Evolutionary conservation across 2,888 invertebrate species (phyloP).

Genomic region (Drosophila cognata): DNA sequence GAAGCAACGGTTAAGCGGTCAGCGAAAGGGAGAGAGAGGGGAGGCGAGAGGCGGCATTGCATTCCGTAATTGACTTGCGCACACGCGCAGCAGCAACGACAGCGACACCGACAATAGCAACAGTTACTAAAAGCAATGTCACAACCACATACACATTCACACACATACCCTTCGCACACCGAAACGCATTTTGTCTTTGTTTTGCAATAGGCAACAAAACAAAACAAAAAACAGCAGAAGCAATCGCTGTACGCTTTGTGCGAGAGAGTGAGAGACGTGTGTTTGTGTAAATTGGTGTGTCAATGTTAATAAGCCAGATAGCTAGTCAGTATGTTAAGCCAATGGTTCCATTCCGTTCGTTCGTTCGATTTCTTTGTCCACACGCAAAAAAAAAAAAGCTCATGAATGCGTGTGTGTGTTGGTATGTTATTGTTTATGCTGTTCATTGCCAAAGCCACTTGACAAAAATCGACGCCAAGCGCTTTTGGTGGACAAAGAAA

Average conservation of each 20-base stretch:
- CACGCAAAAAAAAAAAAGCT: slow-evolving; percentile 32
- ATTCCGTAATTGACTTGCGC: slow-evolving; percentile 73
- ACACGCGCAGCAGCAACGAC: slow-evolving; percentile 58
- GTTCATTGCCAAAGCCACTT: slow-evolving; percentile 76
- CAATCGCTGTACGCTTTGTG: slow-evolving; percentile 21
- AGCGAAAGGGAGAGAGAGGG: background rate
- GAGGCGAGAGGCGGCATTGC: slow-evolving; percentile 46
- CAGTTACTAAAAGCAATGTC: slow-evolving; percentile 61
- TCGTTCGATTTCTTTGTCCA: slow-evolving; percentile 58
- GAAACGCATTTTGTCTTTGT: slow-evolving; percentile 73
- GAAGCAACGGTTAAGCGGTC: background rate
- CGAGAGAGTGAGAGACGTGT: slow-evolving; percentile 19
- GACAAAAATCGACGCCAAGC: slow-evolving; percentile 63
- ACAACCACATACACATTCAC: slow-evolving; percentile 15
- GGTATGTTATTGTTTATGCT: slow-evolving; percentile 68
- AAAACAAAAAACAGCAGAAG: slow-evolving; percentile 24
- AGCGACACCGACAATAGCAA: slow-evolving; percentile 33
- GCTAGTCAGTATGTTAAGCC: slow-evolving; percentile 39
- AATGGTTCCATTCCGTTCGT: slow-evolving; percentile 36
- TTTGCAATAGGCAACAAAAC: slow-evolving; percentile 54
- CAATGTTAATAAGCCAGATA: slow-evolving; percentile 66
- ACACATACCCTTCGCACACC: slow-evolving; percentile 1
- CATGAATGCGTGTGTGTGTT: slow-evolving; percentile 8
- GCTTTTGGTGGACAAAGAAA: slow-evolving; percentile 59
- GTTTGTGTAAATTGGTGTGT: slow-evolving; percentile 35